Evolutionary conservation across 2,797 vertebrate genomes (phyloP), one percentile per base, ranked within the genome.

Genomic region (Taenioides sp.): DNA sequence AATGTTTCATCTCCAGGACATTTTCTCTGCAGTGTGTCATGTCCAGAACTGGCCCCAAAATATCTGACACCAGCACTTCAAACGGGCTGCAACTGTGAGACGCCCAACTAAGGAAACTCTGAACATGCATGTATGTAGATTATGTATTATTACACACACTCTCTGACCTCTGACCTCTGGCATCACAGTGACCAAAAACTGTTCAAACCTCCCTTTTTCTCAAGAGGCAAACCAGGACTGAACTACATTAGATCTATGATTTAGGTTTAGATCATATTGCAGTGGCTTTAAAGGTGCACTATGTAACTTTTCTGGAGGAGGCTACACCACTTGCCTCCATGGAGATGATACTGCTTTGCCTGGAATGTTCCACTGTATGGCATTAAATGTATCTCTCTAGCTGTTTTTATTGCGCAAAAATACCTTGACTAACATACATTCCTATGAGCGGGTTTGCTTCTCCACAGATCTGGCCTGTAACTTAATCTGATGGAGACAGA

Each of bases 21-120:
- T 84, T 91, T 91, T 91, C 84, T 89, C 90, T 77, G 28, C 9
- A 72, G 57, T 73, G 79, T 81, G 90, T 79, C 84, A 92, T 84
- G 80, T 90, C 85, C 86, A 88, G 78, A 85, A 87, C 52, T 65
- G 82, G 87, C 68, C 12, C 78, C 65, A 70, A 81, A 43, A 83
- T 76, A 85, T 90, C 86, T 90, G 85, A 87, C 85, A 85, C 64
- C 69, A 73, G 70, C 78, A 78, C 79, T 79, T 79, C 78, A 85
- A 78, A 81, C 22, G 9, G 71, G 64, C 62, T 40, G 22, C 18
- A 65, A 76, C 12, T 54, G 49, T 63, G 57, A 69, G 69, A 69
- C 61, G 76, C 57, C 17, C 34, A 18, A 43, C 31, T 22, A 52
- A 61, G 18, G 57, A 73, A 18, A 70, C 14, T 31, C 18, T 34